Evolutionary conservation across 2,113 vertebrate species (phyloP).

Genomic region (Riparia riparia): DNA sequence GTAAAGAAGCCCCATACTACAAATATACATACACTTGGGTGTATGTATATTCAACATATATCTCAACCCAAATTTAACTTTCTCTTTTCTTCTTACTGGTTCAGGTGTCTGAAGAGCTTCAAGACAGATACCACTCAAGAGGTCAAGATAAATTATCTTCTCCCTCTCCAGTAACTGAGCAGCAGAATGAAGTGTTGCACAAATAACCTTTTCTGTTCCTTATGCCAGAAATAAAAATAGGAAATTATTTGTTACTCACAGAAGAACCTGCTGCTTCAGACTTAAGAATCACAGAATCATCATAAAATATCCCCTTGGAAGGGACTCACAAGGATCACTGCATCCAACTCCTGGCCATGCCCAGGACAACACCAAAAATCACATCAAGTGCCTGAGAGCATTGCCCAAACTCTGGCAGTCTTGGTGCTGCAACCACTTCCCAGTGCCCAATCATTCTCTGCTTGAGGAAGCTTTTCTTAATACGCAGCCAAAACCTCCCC

Average conservation of each 20-base stretch:
- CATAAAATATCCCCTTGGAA: background rate
- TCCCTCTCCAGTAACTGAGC: background rate
- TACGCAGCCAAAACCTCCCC: background rate
- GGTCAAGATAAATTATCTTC: background rate
- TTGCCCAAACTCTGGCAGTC: background rate
- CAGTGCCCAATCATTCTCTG: background rate
- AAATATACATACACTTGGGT: fast-evolving
- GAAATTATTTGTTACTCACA: background rate
- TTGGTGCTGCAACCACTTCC: background rate
- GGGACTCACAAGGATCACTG: background rate
- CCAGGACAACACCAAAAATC: background rate
- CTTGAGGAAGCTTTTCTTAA: background rate
- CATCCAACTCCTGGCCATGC: background rate
- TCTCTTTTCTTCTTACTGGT: background rate
- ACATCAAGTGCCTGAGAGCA: fast-evolving
- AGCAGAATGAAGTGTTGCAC: background rate
- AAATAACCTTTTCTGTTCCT: background rate
- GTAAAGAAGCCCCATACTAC: background rate
- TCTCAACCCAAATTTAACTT: background rate
- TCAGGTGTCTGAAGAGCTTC: background rate
- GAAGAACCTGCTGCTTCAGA: background rate
- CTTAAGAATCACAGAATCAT: background rate
- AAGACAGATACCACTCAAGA: background rate
- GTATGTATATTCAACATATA: no score
- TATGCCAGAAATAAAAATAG: background rate